phyloP scores from a whole-genome alignment of 2,113 vertebrate species.

The Propithecus coquereli region DNA sequence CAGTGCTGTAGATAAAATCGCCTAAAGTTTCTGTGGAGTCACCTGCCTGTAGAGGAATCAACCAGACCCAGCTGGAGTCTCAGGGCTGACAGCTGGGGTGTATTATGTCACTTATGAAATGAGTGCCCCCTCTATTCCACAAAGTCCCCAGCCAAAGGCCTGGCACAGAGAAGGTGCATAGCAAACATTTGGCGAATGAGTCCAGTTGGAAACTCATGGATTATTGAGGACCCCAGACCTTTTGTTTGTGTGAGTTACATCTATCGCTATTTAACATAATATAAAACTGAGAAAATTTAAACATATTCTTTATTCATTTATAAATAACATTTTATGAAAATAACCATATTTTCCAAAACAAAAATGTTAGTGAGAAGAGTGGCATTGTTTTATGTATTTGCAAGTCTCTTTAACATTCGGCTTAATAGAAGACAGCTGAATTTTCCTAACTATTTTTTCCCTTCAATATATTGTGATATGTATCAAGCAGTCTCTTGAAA shows the following conservation, averaged over 20 bases:
- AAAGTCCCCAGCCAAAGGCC: background rate
- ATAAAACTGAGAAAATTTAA: background rate
- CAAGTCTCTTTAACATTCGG: background rate
- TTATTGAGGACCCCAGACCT: background rate
- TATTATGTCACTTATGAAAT: background rate
- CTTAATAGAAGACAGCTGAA: background rate
- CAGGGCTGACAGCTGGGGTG: background rate
- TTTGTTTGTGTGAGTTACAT: background rate
- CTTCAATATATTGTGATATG: background rate
- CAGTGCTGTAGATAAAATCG: background rate
- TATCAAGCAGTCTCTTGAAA: background rate
- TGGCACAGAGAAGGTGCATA: background rate
- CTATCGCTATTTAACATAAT: background rate
- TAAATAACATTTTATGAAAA: slow-evolving; percentile 4
- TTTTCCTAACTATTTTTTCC: background rate
- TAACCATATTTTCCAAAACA: background rate
- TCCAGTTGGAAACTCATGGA: background rate
- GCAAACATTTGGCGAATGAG: background rate
- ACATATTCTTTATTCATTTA: background rate
- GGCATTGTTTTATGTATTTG: background rate
- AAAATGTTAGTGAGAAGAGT: background rate
- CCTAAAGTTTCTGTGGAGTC: background rate
- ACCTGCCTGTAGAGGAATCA: background rate
- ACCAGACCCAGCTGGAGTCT: background rate
- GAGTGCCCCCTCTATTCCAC: background rate